phyloP scores from a whole-genome alignment of 2,113 vertebrate species.

The Rhadina sibilatrix region DNA sequence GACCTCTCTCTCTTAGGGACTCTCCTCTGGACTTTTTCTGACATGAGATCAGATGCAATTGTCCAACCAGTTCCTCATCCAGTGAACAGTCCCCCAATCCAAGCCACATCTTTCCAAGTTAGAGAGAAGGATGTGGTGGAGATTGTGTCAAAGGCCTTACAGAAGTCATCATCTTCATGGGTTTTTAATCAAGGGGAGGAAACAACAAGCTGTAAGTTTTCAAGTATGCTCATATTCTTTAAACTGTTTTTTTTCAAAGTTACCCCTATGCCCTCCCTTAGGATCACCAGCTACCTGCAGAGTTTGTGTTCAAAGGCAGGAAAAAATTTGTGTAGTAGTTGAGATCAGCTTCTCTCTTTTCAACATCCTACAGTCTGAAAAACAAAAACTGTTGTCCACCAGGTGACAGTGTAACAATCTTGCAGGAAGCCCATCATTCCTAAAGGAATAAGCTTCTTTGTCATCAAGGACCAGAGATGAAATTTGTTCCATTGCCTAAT shows the following conservation, averaged over 20 bases:
- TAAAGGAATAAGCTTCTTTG: not conserved
- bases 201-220: fast-evolving
- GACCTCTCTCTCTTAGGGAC: not conserved
- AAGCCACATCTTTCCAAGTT: not conserved
- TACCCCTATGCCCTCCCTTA: not conserved
- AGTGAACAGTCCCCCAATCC: not conserved
- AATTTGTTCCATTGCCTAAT: not conserved
- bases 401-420: not conserved
- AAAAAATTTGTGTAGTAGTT: not conserved
- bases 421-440: not conserved
- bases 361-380: not conserved
- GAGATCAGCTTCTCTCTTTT: not conserved
- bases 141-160: not conserved
- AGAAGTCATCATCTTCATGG: not conserved
- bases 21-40: not conserved
- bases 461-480: not conserved
- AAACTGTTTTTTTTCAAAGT: not conserved
- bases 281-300: not conserved
- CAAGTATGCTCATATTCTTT: not conserved
- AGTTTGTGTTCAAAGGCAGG: not conserved
- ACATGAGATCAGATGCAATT: not conserved
- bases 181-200: not conserved
- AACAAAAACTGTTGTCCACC: not conserved
- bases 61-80: not conserved
- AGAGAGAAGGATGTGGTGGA: not conserved